Base-by-base conservation (phyloP, 1,140 invertebrate genomes). In the Drosophila biarmipes region DNA sequence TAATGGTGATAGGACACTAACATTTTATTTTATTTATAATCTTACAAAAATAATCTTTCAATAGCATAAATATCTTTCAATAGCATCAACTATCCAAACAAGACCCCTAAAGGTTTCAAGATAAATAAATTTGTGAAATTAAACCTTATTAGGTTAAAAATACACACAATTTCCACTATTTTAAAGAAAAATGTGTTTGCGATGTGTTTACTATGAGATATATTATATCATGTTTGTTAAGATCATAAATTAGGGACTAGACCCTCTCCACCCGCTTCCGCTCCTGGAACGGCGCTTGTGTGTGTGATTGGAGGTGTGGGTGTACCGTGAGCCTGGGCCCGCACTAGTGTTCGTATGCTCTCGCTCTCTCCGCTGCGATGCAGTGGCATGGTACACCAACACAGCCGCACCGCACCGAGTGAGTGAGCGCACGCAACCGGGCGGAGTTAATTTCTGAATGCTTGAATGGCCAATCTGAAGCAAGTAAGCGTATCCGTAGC, bases 391-490 rank as follows among this genome's bases (percentile, higher is more conserved):
- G 24, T 24, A 4, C 17, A 49, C 46, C 46, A 6, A 49, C n/a
- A 49, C 46, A 49, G 24, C 12, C 46, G 55, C 74, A 76, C 14
- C 48, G 56, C 69, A 77, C 80, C 84, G 81, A 66, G 62, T 86
- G 81, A 80, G 77, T 86, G 84, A 86, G 77, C 87, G 80, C 72
- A 89, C 84, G 89, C 89, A 91, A 86, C 90, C 90, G 90, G 90
- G 90, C 90, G 90, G 90, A 91, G 90, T 91, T 91, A 91, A 91
- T 91, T 90, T 80, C 78, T 90, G 78, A 91, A 91, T 91, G 90
- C 90, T 91, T 91, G 90, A 91, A 91, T 91, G 90, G 90, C 90
- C 90, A 91, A 91, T 91, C 90, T 91, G 84, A 90, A 91, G 84
- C 90, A 91, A 91, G 90, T 90, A 91, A 91, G 90, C 90, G 87